Evolutionary conservation across 2,113 vertebrate genomes (phyloP), one percentile per base, ranked within the genome.

Genomic region (Taurulus bubalis): DNA sequence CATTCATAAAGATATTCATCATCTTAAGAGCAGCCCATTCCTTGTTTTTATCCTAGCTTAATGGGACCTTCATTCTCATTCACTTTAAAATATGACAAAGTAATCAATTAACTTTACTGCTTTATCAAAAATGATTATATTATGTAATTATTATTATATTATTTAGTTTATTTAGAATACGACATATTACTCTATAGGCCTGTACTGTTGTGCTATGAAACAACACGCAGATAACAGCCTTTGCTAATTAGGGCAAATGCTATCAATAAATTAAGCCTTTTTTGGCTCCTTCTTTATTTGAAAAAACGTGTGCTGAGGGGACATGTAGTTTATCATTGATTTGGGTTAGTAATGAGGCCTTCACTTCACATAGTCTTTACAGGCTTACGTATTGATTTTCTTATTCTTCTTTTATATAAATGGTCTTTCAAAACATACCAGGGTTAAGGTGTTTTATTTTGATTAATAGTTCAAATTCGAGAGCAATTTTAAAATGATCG

Each of bases 171-270:
- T n/a, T 88, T 6, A 66, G 24, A 47, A 18, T 63, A 56, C 56
- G 9, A 67, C 47, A 38, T 69, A 11, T 83, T 47, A 63, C 32
- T 58, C 49, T 45, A 2, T 30, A 68, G 79, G 71, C 80, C 47
- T 80, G 24, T 49, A 71, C 12, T 32, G 24, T 40, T 80, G 9
- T 77, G 28, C 74, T 45, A 45, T 76, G 47, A 77, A 71, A 51
- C 28, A 71, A 55, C 20, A 74, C 62, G 79, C 51, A 68, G 55
- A 73, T 56, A 79, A 80, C 71, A 67, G 18, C 36, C 55, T 36
- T 71, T 75, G 4, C 42, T 75, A 72, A 83, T 69, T 63, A 74
- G 67, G 55, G 28, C 74, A 77, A 18, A 66, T 87, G 60, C 38
- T 64, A 45, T 70, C 26, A 30, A 77, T 26, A 53, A 65, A 66